Conservation (phyloP, 2,888 invertebrate species). For the Julus scanicus region DNA sequence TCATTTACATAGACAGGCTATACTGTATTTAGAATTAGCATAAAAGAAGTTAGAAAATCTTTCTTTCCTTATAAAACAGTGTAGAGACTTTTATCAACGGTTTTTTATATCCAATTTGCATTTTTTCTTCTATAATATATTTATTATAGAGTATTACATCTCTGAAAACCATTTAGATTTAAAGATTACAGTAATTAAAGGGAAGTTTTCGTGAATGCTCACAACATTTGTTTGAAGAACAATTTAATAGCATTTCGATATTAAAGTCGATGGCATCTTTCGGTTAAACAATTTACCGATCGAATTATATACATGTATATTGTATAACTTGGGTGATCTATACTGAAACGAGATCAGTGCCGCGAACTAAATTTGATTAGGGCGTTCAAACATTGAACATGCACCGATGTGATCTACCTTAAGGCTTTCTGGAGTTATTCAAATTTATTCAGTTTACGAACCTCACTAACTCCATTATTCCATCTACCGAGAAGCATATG, state of each 20-base stretch:
- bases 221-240: too few species aligned
- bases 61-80: too few species aligned
- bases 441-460: slow-evolving; percentile 14
- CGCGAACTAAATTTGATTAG: slow-evolving; percentile 10
- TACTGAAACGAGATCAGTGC: not conserved
- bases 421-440: not conserved
- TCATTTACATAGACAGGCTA: too few species aligned
- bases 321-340: not conserved
- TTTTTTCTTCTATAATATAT: too few species aligned
- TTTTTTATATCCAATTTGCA: too few species aligned
- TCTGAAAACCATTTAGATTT: too few species aligned
- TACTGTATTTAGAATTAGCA: too few species aligned
- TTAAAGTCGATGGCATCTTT: not conserved
- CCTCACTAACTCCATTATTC: not conserved
- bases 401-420: not conserved
- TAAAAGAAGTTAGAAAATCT: too few species aligned
- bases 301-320: not conserved
- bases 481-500: not conserved
- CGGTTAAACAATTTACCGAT: not conserved
- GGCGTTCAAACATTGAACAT: not conserved
- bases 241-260: not conserved
- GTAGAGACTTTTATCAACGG: too few species aligned
- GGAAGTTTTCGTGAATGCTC: too few species aligned
- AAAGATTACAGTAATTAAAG: too few species aligned
- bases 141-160: too few species aligned